Percentiles rank a stretch among this genome's conserved stretches.
phyloP scores from a whole-genome alignment of 2,888 invertebrate species.

The Athalia circularis region DNA sequence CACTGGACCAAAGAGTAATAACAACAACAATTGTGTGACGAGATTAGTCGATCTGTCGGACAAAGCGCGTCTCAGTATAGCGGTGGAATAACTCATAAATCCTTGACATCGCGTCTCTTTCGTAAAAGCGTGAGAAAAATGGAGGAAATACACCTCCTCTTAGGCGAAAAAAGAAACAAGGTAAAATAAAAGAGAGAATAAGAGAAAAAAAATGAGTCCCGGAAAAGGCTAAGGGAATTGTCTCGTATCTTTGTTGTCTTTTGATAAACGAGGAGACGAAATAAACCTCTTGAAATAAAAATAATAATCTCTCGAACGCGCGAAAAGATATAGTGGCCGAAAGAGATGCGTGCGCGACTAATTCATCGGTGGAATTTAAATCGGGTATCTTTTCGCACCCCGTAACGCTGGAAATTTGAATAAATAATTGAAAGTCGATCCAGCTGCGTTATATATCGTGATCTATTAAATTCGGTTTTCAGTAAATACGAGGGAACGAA shows the following conservation, averaged over 20 bases:
- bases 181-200: not conserved
- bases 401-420: too few relatives aligned
- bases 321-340: too few relatives aligned
- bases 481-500: not conserved
- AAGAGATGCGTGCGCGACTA: too few relatives aligned
- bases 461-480: too few relatives aligned
- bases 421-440: too few relatives aligned
- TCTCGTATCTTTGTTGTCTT: slow-evolving; percentile 38
- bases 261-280: slow-evolving; percentile 41
- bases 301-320: slow-evolving; percentile 3
- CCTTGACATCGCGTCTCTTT: slow-evolving; percentile 26
- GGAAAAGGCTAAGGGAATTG: slow-evolving; percentile 38
- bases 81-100: slow-evolving; percentile 39
- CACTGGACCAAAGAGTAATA: slow-evolving; percentile 10
- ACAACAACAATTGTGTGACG: slow-evolving; percentile 30
- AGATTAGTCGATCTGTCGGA: slow-evolving; percentile 44
- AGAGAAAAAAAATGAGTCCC: not conserved
- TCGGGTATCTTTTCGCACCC: too few relatives aligned
- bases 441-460: too few relatives aligned
- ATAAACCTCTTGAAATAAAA: slow-evolving; percentile 38
- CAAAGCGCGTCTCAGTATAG: slow-evolving; percentile 30
- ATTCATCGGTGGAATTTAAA: too few relatives aligned
- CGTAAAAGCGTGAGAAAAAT: slow-evolving; percentile 39
- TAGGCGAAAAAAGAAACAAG: not conserved
- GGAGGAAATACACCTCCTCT: not conserved